Base-by-base conservation (phyloP, 2,888 invertebrate genomes). In the Dendrolimus pini region DNA sequence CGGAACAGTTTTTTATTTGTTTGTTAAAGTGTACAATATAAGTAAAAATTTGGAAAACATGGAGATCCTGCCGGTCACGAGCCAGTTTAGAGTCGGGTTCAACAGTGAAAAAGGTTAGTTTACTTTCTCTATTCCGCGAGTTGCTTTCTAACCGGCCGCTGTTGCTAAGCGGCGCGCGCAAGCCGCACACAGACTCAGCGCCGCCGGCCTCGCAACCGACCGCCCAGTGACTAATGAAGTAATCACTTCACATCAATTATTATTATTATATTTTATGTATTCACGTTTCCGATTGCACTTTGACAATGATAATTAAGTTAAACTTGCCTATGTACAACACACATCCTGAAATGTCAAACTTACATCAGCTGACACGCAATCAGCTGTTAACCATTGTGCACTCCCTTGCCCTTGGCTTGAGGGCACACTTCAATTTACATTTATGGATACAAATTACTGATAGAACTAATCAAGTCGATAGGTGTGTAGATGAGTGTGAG, bases 51-150 rank as follows among this genome's bases (percentile, higher is more conserved):
- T 88, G 88, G 87, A 90, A 77, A 93, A 93, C 84, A 95, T 95
- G 95, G 95, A 95, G 92, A 94, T 95, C 87, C 92, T 95, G 84
- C 93, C 95, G 83, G 94, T 95, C 83, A 93, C 94, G 85, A 95
- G 93, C 91, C 93, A 93, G 89, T 93, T 94, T 86, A 93, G 92
- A 85, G 94, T 94, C 82, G 94, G 94, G 91, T 95, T 95, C 92
- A 94, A 93, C 88, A 93, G 93, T 88, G 93, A 93, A 82, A 94
- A 94, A 94, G 94, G 94, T 94, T 86, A 92, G 93, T 82, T 74
- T 66, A 83, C 89, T 89, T 89, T 89, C 89, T 89, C 89, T 89
- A 87, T 83, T 80, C 66, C 65, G 70, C 66, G 69, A 78, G 73
- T 74, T 73, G 82, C 87, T 88, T 87, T 88, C 88, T 88, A 86